A percentile compares a stretch with the other conserved stretches of the same genome.
phyloP scores from a whole-genome alignment of 2,888 invertebrate species.

The Zootermopsis nevadensis region DNA sequence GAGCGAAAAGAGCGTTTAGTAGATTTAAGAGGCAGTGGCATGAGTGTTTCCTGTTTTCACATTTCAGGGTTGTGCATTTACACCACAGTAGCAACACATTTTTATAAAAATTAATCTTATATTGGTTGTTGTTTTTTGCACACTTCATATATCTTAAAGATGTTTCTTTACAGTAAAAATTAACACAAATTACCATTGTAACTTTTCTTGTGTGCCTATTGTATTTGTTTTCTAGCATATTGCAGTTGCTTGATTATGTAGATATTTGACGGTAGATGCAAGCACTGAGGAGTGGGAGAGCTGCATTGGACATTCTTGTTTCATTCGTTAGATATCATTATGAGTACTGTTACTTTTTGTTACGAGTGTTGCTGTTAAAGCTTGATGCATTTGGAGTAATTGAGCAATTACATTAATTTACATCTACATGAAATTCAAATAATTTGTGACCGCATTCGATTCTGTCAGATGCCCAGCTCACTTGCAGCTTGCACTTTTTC shows the following conservation, averaged over 20 bases:
- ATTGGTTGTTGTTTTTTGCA: neutral
- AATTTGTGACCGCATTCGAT: too few species aligned
- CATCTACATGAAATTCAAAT: too few species aligned
- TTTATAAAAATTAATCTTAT: neutral
- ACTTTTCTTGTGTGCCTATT: conserved; percentile 44
- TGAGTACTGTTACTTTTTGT: neutral
- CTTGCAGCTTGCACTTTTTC: too few species aligned
- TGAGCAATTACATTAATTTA: too few species aligned
- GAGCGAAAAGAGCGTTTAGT: neutral
- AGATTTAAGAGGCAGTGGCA: neutral
- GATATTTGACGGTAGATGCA: conserved; percentile 49
- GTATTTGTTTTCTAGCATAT: conserved; percentile 50
- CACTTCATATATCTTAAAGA: conserved; percentile 4
- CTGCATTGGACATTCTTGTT: conserved; percentile 26
- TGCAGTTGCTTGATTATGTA: conserved; percentile 49
- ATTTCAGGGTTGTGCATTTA: conserved; percentile 35
- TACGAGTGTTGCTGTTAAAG: conserved; percentile 23
- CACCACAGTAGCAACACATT: conserved; percentile 31
- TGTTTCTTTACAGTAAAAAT: conserved; percentile 37
- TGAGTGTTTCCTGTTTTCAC: conserved; percentile 36
- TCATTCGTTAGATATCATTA: conserved; percentile 33
- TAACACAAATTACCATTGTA: conserved; percentile 38
- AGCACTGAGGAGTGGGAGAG: conserved; percentile 32
- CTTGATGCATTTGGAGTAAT: neutral
- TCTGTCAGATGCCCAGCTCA: too few species aligned